Evolutionary conservation across 53 echinoderm and acorn worm species (phyloP), one percentile per base, ranked within the genome.

Genomic region (Astropecten irregularis): DNA sequence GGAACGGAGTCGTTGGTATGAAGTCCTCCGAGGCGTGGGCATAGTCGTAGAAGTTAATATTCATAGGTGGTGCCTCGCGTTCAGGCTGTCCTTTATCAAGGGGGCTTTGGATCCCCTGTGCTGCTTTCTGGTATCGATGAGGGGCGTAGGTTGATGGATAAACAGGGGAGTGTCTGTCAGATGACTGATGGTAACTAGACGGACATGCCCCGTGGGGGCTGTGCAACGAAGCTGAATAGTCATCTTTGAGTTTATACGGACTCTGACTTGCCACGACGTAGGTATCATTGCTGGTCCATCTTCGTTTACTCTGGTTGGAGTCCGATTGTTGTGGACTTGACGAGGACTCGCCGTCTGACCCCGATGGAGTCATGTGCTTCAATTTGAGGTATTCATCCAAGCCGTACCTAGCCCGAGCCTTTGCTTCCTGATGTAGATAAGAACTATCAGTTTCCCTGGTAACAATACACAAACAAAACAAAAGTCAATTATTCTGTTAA

Each of bases 271-370:
- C 96, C 27, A 93, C 93, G 3, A 96, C 93, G 66, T 96, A 96
- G 6, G 96, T 96, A 55, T 96, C 96, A 40, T 92, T 94, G 49
- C 94, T 92, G 35, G 92, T 92, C 99, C 99, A 99, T n/a, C 94
- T 66, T 25, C 92, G 85, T 56, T 91, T 82, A 49, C 28, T 85
- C 27, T 73, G 65, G 32, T 68, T 67, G 22, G 21, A 48, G 35
- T 48, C 18, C 22, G 65, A 74, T 11, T 72, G 6, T 14, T 60
- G 79, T 60, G 79, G 44, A 35, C 57, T 84, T 10, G 84, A 49
- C 4, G 66, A 16, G 25, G 92, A 64, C 15, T 86, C 68, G 4
- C 89, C 68, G 13, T 76, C 79, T 1, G 81, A 84, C 21, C 71
- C 54, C 9, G 82, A 49, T 63, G 86, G 83, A 20, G 83, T 53